Conservation (phyloP, 2,113 vertebrate genomes). For the Myanophis thanlyinensis region DNA sequence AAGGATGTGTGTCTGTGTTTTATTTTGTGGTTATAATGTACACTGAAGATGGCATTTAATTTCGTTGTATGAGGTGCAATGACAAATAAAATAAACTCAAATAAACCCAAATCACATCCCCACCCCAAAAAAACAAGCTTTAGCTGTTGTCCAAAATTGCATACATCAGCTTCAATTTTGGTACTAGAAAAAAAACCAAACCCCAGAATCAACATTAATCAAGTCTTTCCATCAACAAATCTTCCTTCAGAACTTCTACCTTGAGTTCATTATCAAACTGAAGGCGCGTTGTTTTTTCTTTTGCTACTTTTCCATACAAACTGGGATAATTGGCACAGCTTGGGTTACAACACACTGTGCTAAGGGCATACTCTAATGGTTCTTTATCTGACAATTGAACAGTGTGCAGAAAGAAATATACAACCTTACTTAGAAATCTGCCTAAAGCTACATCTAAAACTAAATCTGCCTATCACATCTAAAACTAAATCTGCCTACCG, state of each 20-base stretch:
- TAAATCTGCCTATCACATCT: background rate
- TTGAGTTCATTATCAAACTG: background rate
- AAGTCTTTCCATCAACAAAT: background rate
- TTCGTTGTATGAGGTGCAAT: too few species aligned
- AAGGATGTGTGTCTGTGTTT: too few species aligned
- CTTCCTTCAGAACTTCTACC: background rate
- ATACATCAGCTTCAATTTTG: background rate
- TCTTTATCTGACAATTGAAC: background rate
- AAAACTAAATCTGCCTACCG: background rate
- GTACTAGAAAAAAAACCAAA: background rate
- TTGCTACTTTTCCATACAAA: background rate
- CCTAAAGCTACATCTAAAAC: background rate
- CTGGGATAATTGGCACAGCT: background rate
- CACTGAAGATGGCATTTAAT: too few species aligned
- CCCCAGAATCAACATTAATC: background rate
- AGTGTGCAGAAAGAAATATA: background rate
- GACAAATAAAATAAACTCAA: too few species aligned
- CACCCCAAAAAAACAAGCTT: background rate
- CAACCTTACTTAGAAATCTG: background rate
- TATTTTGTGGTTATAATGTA: too few species aligned
- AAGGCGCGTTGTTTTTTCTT: background rate
- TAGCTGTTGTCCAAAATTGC: background rate
- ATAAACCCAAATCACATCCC: too few species aligned
- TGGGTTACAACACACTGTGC: background rate
- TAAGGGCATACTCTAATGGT: background rate